These are phyloP conservation scores for Eudemis profundana DNA, from an alignment of 2,888 invertebrate genomes.

Conservation along the genomic window DNA sequence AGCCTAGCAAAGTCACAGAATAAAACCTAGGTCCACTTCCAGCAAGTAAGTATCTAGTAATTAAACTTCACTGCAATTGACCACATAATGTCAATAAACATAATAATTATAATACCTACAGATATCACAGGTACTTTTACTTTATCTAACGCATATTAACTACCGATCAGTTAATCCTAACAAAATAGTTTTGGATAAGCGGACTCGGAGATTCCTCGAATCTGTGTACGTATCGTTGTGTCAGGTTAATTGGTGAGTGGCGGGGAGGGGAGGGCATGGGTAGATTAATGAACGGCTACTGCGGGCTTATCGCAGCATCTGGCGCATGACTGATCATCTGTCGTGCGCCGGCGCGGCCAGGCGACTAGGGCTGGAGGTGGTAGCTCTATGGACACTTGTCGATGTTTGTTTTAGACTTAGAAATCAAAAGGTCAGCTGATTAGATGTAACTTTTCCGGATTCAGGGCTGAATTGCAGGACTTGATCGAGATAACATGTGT, in stretches of 20 bases:
- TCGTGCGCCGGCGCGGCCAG: conserved; percentile 81
- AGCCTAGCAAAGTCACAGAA: too few species aligned
- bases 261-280: conserved; percentile 63
- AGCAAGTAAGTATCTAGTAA: too few species aligned
- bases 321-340: conserved; percentile 85
- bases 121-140: neutral
- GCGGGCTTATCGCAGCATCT: conserved; percentile 82
- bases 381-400: conserved; percentile 40
- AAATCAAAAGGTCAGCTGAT: neutral
- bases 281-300: conserved; percentile 85
- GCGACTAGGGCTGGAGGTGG: conserved; percentile 61
- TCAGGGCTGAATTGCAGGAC: too few species aligned
- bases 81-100: neutral
- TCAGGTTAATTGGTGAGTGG: conserved; percentile 79
- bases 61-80: too few species aligned
- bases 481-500: too few species aligned
- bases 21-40: too few species aligned
- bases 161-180: conserved; percentile 39
- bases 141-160: conserved; percentile 39
- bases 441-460: neutral
- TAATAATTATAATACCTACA: conserved; percentile 5
- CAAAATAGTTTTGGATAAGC: conserved; percentile 57
- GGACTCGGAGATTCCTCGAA: conserved; percentile 67
- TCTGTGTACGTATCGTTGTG: conserved; percentile 67
- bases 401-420: conserved; percentile 44